Base-by-base conservation (phyloP, 1,140 invertebrate genomes). In the Drosophila trapezifrons region DNA sequence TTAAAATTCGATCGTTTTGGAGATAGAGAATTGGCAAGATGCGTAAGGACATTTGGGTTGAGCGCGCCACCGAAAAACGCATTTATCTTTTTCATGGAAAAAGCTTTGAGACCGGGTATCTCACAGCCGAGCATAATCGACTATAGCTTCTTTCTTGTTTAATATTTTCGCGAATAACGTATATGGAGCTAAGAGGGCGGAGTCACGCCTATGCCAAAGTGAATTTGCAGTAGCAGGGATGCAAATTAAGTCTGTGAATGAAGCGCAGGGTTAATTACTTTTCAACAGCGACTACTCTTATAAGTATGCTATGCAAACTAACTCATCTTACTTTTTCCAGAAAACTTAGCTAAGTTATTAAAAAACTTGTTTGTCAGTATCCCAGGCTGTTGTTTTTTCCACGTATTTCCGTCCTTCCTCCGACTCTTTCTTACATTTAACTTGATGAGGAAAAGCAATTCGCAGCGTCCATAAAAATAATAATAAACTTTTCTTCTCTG, bases 391-490 rank as follows among this genome's bases (percentile, higher is more conserved):
- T 46, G 37, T 46, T 47, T 42, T 45, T 67, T 55, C 15, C n/a
- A 52, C 29, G 45, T n/a, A 45, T 18, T 22, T 9, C n/a, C 38
- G 27, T 60, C 62, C 46, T 49, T 17, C 8, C 13, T 32, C n/a
- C 10, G 9, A 35, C 12, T 47, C 25, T 59, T 57, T 10, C 12
- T 40, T 37, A 20, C 54, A 74, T 52, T 69, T 66, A 67, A 78
- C 74, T 64, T 59, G 56, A 73, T 32, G 63, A 57, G 62, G 65
- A 54, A 65, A 66, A 40, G 29, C 43, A 80, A 81, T 75, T 76
- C 65, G 51, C 57, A 84, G 67, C 29, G 65, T 45, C n/a, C 82
- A 75, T 86, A 78, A 84, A 85, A 81, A 74, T 74, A 66, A 81
- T 86, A 62, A 86, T 86, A 86, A 78, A 86, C 77, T 76, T 66